phyloP scores from a whole-genome alignment of 1,140 invertebrate species.

The Trichoplusia ni region DNA sequence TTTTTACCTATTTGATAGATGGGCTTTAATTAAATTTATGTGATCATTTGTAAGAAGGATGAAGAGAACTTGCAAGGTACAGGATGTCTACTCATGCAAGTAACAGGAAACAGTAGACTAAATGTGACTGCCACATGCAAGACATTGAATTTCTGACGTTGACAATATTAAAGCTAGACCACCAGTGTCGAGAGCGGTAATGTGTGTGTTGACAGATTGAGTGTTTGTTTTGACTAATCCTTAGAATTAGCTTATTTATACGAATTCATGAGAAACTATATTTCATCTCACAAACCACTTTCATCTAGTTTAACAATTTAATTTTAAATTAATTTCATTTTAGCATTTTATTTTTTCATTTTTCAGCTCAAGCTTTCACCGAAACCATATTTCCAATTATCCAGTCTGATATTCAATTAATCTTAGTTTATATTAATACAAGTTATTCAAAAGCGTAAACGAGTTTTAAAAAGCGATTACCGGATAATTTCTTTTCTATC shows the following conservation, averaged over 20 bases:
- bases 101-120: neutral
- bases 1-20: constrained; percentile 68
- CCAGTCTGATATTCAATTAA: no score
- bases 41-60: neutral
- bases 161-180: neutral
- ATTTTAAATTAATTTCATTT: no score
- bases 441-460: neutral
- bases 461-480: constrained; percentile 7
- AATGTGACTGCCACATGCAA: constrained; percentile 1
- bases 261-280: no score
- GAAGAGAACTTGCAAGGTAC: neutral
- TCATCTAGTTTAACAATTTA: no score
- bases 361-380: no score
- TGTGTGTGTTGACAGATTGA: constrained; percentile 13
- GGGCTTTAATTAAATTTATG: constrained; percentile 27
- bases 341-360: no score
- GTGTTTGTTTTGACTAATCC: constrained; percentile 14
- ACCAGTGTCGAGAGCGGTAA: neutral
- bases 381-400: no score
- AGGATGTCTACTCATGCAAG: neutral
- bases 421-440: no score
- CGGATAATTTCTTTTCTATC: constrained; percentile 36
- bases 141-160: constrained; percentile 12
- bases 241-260: neutral
- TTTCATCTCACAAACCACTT: no score